Base-by-base conservation (phyloP, 2,113 vertebrate genomes). In the Raja brachyura region DNA sequence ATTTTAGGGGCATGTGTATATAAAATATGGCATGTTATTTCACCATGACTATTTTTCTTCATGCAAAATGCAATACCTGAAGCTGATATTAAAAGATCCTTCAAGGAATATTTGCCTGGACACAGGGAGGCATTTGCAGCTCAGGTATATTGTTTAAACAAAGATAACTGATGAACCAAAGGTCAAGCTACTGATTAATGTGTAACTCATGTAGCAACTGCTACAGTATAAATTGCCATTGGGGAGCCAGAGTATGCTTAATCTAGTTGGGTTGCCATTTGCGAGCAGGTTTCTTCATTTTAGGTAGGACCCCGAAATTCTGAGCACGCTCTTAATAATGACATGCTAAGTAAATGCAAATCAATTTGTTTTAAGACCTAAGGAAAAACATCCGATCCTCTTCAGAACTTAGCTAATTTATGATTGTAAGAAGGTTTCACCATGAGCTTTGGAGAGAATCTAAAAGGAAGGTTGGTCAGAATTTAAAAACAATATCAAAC, bases 161-260 rank as follows among this genome's bases (percentile, higher is more conserved):
- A 63, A 16, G 83, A 54, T 73, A 54, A 5, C 39, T 92, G 61
- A 66, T 20, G 39, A 33, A 48, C 66, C n/a, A 16, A 73, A 92
- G 66, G 63, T 92, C 63, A 92, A 4, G 25, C 48, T 28, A 25
- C 68, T 48, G n/a, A 54, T 92, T 92, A 92, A 92, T 92, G 7
- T 92, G 66, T 92, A 92, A 70, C 90, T 92, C 0, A 54, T 92
- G 90, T 73, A 54, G 66, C 68, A 92, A 25, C 54, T 73, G 90
- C 18, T 48, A 1, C 10, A 4, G 90, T 92, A 92, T 92, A 92
- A 92, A 28, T 73, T 73, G 66, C 11, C 66, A 48, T 6, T 28
- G 25, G 39, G 73, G 66, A 92, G 20, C 33, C 48, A 28, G 31
- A 48, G 8, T 18, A 25, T 7, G 22, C 20, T 20, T 11, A 6